These are phyloP conservation scores for Candoia aspera DNA, from an alignment of 2,113 vertebrate species.

Conservation along the genomic window DNA sequence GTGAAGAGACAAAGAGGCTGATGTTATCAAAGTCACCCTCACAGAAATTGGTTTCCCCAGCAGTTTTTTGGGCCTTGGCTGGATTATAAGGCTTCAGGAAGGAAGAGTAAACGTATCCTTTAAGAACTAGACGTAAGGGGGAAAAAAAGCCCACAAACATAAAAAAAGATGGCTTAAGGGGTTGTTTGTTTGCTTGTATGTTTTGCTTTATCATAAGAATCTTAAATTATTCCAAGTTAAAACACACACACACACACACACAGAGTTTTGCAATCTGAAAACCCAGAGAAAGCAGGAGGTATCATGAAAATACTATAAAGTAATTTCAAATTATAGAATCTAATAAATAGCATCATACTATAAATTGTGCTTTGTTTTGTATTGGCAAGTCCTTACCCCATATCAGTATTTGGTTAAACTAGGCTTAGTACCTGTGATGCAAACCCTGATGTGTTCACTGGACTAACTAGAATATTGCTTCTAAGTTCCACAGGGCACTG, in stretches of 20 bases:
- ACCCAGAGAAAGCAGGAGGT: neutral
- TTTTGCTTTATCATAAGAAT: neutral
- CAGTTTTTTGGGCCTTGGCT: slow-evolving; percentile 73
- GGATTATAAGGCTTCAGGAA: slow-evolving; percentile 94
- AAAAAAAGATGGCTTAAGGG: neutral
- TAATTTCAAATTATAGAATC: neutral
- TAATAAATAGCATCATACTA: neutral
- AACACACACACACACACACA: too few species aligned
- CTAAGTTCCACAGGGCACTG: neutral
- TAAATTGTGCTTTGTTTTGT: neutral
- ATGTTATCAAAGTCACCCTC: slow-evolving; percentile 91
- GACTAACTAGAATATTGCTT: neutral
- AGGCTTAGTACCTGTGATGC: too few species aligned
- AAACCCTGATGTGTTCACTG: neutral
- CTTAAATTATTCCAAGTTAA: neutral
- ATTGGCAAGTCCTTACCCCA: neutral
- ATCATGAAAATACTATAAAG: neutral
- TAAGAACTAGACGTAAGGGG: slow-evolving; percentile 70
- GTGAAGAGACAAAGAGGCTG: slow-evolving; percentile 88
- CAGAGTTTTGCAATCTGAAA: neutral
- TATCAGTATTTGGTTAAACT: neutral
- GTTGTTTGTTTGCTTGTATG: too few species aligned
- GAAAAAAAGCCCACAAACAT: slow-evolving; percentile 23
- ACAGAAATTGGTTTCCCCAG: slow-evolving; percentile 59
- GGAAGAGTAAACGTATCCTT: slow-evolving; percentile 93